These are phyloP conservation scores for Scomber scombrus DNA, from an alignment of 2,113 vertebrate genomes.

Conservation along the genomic window DNA sequence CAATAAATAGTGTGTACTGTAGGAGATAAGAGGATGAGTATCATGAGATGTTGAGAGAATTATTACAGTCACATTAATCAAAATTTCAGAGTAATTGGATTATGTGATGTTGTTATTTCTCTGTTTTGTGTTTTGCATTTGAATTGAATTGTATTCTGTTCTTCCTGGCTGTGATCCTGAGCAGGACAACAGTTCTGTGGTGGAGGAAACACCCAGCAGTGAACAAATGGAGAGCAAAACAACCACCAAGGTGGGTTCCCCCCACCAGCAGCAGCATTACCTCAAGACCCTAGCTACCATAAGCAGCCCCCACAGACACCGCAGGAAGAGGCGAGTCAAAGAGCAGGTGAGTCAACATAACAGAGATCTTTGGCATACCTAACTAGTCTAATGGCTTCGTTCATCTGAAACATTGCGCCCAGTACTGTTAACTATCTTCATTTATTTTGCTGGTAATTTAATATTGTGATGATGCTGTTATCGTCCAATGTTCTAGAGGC, in stretches of 20 bases:
- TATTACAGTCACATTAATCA: too few species aligned
- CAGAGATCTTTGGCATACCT: not conserved
- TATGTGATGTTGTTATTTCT: too few species aligned
- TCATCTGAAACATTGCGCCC: too few species aligned
- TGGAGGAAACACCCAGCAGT: constrained; percentile 82
- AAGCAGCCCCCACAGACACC: constrained; percentile 80
- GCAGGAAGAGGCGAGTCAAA: constrained; percentile 79
- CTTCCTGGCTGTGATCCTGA: not conserved
- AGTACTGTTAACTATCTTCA: too few species aligned
- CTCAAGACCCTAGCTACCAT: constrained; percentile 57
- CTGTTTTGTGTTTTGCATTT: not conserved
- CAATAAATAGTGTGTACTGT: not conserved
- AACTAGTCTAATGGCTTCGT: too few species aligned
- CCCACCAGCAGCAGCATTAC: not conserved
- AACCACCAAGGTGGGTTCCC: constrained; percentile 66
- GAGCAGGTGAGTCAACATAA: constrained; percentile 53
- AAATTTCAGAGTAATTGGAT: too few species aligned
- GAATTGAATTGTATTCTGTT: not conserved
- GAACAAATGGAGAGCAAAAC: constrained; percentile 78
- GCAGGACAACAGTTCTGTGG: constrained; percentile 86
- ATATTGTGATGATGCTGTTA: too few species aligned
- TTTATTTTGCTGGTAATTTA: too few species aligned
- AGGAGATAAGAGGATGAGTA: not conserved
- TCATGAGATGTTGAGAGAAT: not conserved
- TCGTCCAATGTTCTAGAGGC: too few species aligned